phyloP scores from a whole-genome alignment of 2,797 vertebrate genomes.

The Antennarius maculatus region DNA sequence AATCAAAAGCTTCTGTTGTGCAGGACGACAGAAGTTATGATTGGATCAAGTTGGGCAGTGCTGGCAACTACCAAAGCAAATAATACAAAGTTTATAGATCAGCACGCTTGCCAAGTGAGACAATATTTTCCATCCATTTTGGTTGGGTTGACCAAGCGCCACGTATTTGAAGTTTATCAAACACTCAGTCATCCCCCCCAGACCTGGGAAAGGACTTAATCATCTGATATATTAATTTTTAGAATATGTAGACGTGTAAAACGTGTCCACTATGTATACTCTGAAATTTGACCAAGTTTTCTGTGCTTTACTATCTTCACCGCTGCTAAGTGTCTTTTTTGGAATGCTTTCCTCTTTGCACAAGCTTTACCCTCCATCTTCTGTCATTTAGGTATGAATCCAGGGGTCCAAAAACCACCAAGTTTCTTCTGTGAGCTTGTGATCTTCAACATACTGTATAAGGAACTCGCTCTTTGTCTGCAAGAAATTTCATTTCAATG shows the following conservation, averaged over 20 bases:
- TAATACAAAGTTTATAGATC: constrained; percentile 76
- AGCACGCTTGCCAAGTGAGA: constrained; percentile 70
- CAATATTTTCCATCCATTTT: constrained; percentile 82
- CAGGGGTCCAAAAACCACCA: constrained; percentile 53
- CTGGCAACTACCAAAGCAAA: constrained; percentile 75
- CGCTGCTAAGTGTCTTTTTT: constrained; percentile 61
- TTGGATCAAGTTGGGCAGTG: constrained; percentile 69
- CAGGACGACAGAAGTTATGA: constrained; percentile 73
- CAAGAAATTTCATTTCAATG: constrained; percentile 52
- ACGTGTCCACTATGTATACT: constrained; percentile 34
- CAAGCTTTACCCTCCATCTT: constrained; percentile 59
- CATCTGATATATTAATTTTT: constrained; percentile 70
- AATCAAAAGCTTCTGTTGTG: constrained; percentile 65
- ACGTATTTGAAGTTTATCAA: constrained; percentile 82
- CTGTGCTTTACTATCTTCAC: constrained; percentile 59
- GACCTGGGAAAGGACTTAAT: constrained; percentile 71
- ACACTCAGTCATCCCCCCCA: constrained; percentile 79
- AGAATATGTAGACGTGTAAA: constrained; percentile 45
- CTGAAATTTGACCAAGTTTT: constrained; percentile 43
- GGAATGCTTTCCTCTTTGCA: constrained; percentile 61
- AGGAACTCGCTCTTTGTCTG: constrained; percentile 36
- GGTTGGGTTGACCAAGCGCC: constrained; percentile 74
- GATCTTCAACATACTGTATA: constrained; percentile 39
- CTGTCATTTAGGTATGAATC: constrained; percentile 62
- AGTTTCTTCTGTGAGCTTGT: constrained; percentile 23